Evolutionary conservation across 1,140 invertebrate species (phyloP).

Genomic region (Bicyclus anynana): DNA sequence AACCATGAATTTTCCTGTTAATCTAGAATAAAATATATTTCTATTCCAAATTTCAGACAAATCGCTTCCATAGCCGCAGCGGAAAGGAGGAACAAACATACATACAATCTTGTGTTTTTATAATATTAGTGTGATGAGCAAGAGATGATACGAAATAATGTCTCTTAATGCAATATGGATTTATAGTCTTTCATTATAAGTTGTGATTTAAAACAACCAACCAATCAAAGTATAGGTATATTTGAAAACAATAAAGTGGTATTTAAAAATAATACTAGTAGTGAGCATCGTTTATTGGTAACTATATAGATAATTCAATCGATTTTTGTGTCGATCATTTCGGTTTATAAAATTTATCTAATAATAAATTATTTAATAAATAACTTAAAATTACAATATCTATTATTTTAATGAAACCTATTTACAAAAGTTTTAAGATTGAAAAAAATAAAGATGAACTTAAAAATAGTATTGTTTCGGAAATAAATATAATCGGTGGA

Average conservation of each 20-base stretch:
- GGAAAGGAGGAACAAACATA: too few species aligned
- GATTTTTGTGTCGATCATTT: constrained; percentile 14
- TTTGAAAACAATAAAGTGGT: background rate
- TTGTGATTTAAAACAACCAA: constrained; percentile 22
- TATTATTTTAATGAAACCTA: constrained; percentile 35
- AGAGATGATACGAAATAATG: too few species aligned
- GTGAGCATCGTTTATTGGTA: constrained; percentile 50
- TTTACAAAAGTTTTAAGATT: constrained; percentile 52
- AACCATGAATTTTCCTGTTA: too few species aligned
- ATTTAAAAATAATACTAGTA: constrained; percentile 28
- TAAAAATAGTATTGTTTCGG: constrained; percentile 7
- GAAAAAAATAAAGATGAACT: constrained; percentile 18
- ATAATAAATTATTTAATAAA: constrained; percentile 42
- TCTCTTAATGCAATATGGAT: too few species aligned
- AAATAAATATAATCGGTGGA: constrained; percentile 4
- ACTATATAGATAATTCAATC: constrained; percentile 40
- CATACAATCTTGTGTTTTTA: too few species aligned
- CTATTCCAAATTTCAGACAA: too few species aligned
- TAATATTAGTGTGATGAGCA: too few species aligned
- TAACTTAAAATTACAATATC: constrained; percentile 34
- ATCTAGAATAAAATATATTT: too few species aligned
- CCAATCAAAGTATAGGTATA: constrained; percentile 17
- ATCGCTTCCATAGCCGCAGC: too few species aligned
- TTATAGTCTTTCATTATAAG: background rate
- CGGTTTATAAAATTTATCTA: constrained; percentile 20